Base-by-base conservation (phyloP, 2,888 invertebrate species). In the Diarsia dahlii region DNA sequence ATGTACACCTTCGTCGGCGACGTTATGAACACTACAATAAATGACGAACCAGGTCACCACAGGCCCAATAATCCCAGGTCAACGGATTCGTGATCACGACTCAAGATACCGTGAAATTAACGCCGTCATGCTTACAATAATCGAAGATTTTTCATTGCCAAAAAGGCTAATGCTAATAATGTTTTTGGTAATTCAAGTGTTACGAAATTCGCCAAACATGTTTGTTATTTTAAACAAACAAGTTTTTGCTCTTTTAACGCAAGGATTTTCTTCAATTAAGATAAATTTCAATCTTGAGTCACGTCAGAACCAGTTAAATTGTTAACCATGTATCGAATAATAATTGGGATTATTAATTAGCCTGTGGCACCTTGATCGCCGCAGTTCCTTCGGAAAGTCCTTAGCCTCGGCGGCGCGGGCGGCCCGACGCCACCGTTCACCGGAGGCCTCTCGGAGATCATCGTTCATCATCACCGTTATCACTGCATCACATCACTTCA, bases 1-100 rank as follows among this genome's bases (percentile, higher is more conserved):
- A 97, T 93, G 90, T 97, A 97, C 73, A 97, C 96, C 87, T 92
- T 96, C 74, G 97, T 97, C 63, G 97, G 95, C 45, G 97, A 97
- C 28, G 97, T 95, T 87, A 97, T 95, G 86, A 94, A 97, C 80
- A 97, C 97, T 94, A 94, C 39, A 94, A 94, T 81, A 88, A 84
- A 84, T 85, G 75, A 78, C 84, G 88, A 90, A 91, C 92, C 90
- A 93, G 93, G 90, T 92, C 87, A 87, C 82, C 81, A 87, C 84
- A 83, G 82, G 81, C 84, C 84, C 48, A 64, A 58, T 62, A 80
- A 76, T 12, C 64, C 60, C 48, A 45, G 71, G 74, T 45, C 74
- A 80, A 81, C 39, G 50, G 68, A 80, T 80, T 78, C 23, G 48
- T 50, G 71, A 81, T 60, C 84, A 76, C 74, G 77, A 87, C 77